These are phyloP conservation scores for Aurelia aurita complex sp. Pacific DNA, from an alignment of 30 jellyfish, hydroid and myxozoan genomes.

Conservation along the genomic window DNA sequence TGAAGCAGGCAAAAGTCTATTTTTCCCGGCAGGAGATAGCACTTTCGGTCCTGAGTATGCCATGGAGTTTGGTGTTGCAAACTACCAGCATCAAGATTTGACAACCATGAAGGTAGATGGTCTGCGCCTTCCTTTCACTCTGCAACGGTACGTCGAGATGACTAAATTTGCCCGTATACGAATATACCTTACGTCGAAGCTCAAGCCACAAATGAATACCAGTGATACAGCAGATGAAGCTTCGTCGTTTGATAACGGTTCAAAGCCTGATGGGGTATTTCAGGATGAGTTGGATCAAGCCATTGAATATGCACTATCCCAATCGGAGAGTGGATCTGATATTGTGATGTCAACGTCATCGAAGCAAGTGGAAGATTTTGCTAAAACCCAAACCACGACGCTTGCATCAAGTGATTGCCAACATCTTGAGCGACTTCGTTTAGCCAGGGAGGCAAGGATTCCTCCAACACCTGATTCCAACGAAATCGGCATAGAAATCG, in stretches of 20 bases:
- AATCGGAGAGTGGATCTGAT: not conserved
- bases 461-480: constrained; percentile 1
- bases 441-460: not conserved
- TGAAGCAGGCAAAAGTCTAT: not conserved
- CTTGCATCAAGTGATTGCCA: constrained; percentile 1
- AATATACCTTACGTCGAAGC: not conserved
- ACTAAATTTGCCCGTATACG: not conserved
- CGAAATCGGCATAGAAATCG: not conserved
- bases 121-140: not conserved
- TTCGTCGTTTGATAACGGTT: not conserved
- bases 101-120: not conserved
- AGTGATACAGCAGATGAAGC: not conserved
- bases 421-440: not conserved
- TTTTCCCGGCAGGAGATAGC: not conserved
- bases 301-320: not conserved
- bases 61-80: constrained; percentile 2
- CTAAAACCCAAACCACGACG: not conserved
- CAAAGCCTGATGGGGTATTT: not conserved
- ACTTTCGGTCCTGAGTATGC: not conserved
- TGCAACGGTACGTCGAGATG: not conserved
- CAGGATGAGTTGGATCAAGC: not conserved
- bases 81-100: not conserved
- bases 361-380: not conserved
- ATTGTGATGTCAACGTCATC: not conserved
- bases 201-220: not conserved